Evolutionary conservation across 2,888 invertebrate species (phyloP), one percentile per base, ranked within the genome.

Genomic region (Proisotoma minuta): DNA sequence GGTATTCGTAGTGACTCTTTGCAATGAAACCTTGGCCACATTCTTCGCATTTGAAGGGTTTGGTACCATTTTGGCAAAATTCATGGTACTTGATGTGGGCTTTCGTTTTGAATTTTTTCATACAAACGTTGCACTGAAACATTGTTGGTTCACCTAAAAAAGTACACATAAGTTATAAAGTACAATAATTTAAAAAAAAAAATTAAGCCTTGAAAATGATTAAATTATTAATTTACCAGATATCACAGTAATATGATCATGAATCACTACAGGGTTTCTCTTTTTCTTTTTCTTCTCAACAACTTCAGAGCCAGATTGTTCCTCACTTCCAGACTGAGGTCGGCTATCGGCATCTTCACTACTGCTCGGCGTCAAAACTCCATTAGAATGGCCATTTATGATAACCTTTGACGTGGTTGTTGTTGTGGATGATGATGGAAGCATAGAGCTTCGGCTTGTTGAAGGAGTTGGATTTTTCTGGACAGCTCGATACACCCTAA

Each of bases 1-100:
- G 90, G 70, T 88, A 85, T 74, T 87, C 84, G 69, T 84, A 84
- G 76, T 90, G 89, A 0, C 87, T 85, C 59, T 84, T 83, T 3
- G 84, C 83, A 2, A 85, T 83, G 76, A 89, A 90, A 56, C 82
- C 82, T 82, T 86, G 80, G 1, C 72, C 77, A 66, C 84, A 84
- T 20, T 78, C 72, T 3, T 77, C 76, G 74, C 83, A 84, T 65
- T 78, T 77, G 65, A 79, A 81, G 1, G 83, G 82, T 69, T 79
- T 81, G 26, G 70, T 69, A 10, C 72, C 73, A 52, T 73, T 71
- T 48, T 70, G 72, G 59, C 75, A 75, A 39, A 73, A 75, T 40
- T 73, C 72, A 59, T 75, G 75, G 60, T 75, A 75, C 29, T 72
- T 74, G 15, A 75, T 72, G 65, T 74, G 74, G 1, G 72, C 73